Evolutionary conservation across 2,888 invertebrate species (phyloP), one percentile per base, ranked within the genome.

Genomic region (Nemoura dubitans): DNA sequence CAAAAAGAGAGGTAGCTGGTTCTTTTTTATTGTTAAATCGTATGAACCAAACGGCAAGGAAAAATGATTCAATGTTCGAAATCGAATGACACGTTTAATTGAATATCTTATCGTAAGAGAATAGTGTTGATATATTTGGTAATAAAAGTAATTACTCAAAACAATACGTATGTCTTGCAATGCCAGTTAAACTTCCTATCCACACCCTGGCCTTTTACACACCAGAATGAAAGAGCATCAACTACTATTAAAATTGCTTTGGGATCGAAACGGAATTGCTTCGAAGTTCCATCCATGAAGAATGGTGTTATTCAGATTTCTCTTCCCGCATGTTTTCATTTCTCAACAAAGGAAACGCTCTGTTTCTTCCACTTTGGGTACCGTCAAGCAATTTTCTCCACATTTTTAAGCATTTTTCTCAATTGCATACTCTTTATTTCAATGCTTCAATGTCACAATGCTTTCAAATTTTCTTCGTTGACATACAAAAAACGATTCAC

Each of bases 61-160:
- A 76, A 59, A 76, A 28, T n/a, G 27, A 83, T 59, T 76, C 7
- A 28, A n/a, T 84, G 43, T 84, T 76, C 76, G 59, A 76, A 25
- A 84, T 84, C 59, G 29, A 16, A 84, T 76, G 26, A 84, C 59
- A 84, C 43, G 27, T 84, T 59, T 84, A 76, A 84, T 84, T 84
- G 30, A 30, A 85, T 77, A 86, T 82, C 81, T 86, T 25, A 86
- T 27, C 81, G 78, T 85, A 85, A 77, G 77, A 36, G 82, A 86
- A 86, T 86, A 86, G 86, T 86, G 86, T 86, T 86, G 86, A 86
- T 86, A 86, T 86, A 86, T 86, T 86, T 86, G 86, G 86, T 86
- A 86, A 86, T 86, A 86, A 86, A 86, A 86, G 27, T 82, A 86
- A 86, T 86, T 86, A 86, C 86, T 86, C 82, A 86, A 82, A 78